Evolutionary conservation across 2,888 invertebrate genomes (phyloP).

Genomic region (Cephus sareptanus): DNA sequence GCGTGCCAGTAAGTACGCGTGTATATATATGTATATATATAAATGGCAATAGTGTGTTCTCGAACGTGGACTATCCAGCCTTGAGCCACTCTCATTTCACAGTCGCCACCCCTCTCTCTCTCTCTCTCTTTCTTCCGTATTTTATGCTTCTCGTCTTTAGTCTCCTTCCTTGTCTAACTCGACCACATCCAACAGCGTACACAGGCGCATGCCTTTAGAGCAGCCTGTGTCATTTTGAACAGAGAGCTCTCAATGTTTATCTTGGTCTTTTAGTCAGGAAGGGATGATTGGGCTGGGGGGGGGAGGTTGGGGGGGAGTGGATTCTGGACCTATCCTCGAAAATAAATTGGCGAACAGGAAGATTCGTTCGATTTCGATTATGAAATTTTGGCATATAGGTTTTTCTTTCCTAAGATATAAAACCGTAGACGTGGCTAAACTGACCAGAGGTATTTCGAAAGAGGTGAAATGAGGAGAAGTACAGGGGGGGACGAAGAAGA

Average conservation of each 20-base stretch:
- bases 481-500: neutral
- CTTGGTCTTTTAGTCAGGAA: neutral
- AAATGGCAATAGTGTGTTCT: neutral
- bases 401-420: neutral
- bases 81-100: conserved; percentile 24
- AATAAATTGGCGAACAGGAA: neutral
- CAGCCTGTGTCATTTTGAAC: neutral
- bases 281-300: neutral
- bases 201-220: neutral
- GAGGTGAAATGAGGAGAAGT: neutral
- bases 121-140: conserved; percentile 14
- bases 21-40: neutral
- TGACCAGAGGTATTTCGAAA: neutral
- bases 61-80: neutral
- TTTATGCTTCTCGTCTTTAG: neutral
- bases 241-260: neutral
- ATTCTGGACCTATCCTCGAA: neutral
- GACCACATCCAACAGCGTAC: neutral
- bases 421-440: neutral
- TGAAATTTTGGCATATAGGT: neutral
- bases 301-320: neutral
- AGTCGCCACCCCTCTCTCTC: conserved; percentile 25
- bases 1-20: neutral
- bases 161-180: neutral
- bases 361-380: neutral